phyloP scores from a whole-genome alignment of 2,888 invertebrate species.

The Eilema caniola region DNA sequence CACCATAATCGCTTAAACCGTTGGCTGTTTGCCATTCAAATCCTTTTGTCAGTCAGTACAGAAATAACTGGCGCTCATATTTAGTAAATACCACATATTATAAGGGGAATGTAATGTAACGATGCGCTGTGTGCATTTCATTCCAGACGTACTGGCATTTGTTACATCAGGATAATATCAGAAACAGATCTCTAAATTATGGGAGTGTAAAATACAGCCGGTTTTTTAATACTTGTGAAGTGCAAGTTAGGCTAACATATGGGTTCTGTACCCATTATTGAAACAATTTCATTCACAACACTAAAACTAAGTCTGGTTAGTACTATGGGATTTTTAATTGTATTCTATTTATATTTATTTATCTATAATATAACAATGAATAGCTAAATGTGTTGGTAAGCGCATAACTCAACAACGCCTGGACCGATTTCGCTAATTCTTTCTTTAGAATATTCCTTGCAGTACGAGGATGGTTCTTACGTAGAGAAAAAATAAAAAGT shows the following conservation, averaged over 20 bases:
- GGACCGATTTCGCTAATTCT: no score
- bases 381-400: no score
- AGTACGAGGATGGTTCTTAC: no score
- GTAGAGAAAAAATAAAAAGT: no score
- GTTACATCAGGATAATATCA: conserved; percentile 29
- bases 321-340: no score
- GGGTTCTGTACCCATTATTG: background rate
- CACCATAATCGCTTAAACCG: conserved; percentile 39
- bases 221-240: background rate
- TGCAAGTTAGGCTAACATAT: background rate
- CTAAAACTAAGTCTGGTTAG: background rate
- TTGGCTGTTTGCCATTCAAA: conserved; percentile 49
- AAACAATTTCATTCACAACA: no score
- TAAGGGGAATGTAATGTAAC: conserved; percentile 31
- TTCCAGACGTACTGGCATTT: conserved; percentile 36
- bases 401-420: no score
- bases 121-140: conserved; percentile 13
- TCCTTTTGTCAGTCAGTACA: conserved; percentile 33
- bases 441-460: no score
- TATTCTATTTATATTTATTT: no score
- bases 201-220: background rate
- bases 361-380: no score
- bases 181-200: conserved; percentile 1
- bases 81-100: conserved; percentile 37
- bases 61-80: conserved; percentile 34